Evolutionary conservation across 2,888 invertebrate genomes (phyloP).

Genomic region (Amblyteles armatorius): DNA sequence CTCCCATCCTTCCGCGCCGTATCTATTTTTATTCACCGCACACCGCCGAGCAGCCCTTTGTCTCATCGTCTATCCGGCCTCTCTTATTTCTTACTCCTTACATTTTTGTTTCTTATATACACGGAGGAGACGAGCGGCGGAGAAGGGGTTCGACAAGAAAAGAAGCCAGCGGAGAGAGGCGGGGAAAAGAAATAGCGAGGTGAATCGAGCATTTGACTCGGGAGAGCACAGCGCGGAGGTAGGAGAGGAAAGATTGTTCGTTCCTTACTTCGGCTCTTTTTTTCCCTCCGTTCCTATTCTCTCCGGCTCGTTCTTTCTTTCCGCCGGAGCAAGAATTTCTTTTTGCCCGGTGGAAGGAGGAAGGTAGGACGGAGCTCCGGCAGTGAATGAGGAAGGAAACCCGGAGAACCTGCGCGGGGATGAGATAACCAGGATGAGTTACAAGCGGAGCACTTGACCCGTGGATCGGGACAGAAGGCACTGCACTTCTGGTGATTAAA

Average conservation of each 20-base stretch:
- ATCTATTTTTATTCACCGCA: conserved; percentile 64
- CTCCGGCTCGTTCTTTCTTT: conserved; percentile 18
- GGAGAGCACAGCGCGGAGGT: conserved; percentile 11
- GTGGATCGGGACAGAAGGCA: conserved; percentile 65
- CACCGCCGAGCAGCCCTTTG: conserved; percentile 56
- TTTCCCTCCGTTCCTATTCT: conserved; percentile 4
- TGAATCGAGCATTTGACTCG: conserved; percentile 64
- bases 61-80: conserved; percentile 55
- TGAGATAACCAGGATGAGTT: conserved; percentile 62
- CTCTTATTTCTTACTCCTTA: conserved; percentile 46
- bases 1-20: conserved; percentile 24
- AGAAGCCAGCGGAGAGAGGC: conserved; percentile 49
- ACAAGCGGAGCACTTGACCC: conserved; percentile 77
- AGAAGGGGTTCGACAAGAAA: conserved; percentile 33
- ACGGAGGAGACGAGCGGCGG: conserved; percentile 26
- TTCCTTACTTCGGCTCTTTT: conserved; percentile 18
- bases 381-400: conserved; percentile 12
- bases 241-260: conserved; percentile 4
- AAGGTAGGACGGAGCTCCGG: background rate
- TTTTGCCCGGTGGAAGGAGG: conserved; percentile 24
- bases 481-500: conserved; percentile 82
- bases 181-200: conserved; percentile 45
- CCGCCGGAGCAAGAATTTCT: conserved; percentile 40
- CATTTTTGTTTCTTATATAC: conserved; percentile 37
- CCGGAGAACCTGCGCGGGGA: conserved; percentile 24